Percentiles rank a stretch among this genome's conserved stretches.
Conservation (phyloP, 2,113 vertebrate species). For the Arizona elegans region DNA sequence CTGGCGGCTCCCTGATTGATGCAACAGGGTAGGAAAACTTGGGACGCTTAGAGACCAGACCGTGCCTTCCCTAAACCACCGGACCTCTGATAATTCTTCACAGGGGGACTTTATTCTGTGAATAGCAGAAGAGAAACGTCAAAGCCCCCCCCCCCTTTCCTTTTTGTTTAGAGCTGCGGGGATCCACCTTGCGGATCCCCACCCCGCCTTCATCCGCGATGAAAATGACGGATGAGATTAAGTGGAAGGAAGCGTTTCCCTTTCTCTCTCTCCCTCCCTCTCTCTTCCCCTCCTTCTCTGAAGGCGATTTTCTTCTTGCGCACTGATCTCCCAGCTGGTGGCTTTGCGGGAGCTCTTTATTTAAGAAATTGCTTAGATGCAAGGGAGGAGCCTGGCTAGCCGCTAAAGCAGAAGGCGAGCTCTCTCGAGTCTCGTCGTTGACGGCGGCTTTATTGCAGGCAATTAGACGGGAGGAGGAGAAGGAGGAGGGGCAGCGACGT, state of each 20-base stretch:
- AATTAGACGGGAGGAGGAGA: neutral
- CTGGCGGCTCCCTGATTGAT: neutral
- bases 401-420: neutral
- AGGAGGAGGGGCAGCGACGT: neutral
- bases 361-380: conserved; percentile 13
- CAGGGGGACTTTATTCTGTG: neutral
- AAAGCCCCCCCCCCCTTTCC: neutral
- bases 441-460: neutral
- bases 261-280: neutral
- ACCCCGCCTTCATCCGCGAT: neutral
- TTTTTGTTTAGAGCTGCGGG: conserved; percentile 20
- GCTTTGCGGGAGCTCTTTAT: conserved; percentile 28
- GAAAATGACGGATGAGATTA: neutral
- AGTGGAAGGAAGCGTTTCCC: conserved; percentile 21
- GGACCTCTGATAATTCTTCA: neutral
- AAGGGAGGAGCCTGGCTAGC: neutral
- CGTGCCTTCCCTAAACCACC: neutral
- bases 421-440: neutral
- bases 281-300: conserved; percentile 4
- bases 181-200: neutral
- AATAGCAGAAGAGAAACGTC: neutral
- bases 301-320: conserved; percentile 20
- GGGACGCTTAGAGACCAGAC: too few relatives aligned
- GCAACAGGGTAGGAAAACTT: conserved; percentile 15
- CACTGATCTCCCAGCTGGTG: neutral